Conservation (phyloP, 2,113 vertebrate species). For the Ceratotherium simum region DNA sequence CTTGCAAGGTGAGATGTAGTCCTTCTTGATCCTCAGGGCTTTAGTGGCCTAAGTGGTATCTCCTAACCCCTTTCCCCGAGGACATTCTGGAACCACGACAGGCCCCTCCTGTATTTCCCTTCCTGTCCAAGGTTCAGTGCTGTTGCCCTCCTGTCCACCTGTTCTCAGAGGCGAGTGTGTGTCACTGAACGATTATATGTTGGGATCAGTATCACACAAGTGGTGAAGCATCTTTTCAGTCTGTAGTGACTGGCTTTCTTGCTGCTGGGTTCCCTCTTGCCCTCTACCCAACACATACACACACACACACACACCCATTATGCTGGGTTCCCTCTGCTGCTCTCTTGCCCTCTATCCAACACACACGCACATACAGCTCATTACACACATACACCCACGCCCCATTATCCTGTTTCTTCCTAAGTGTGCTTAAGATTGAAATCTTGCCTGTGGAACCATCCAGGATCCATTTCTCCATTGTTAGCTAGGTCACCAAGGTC, state of each 20-base stretch:
- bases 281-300: not conserved
- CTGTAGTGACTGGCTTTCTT: not conserved
- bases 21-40: not conserved
- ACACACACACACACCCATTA: not conserved
- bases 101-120: not conserved
- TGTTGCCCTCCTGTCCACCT: not conserved
- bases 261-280: not conserved
- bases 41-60: not conserved
- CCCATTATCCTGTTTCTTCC: not conserved
- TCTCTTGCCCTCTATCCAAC: too few relatives aligned
- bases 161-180: not conserved
- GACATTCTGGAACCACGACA: not conserved
- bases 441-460: not conserved
- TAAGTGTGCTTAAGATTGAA: not conserved
- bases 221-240: not conserved
- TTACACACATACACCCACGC: too few relatives aligned
- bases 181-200: not conserved
- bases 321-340: too few relatives aligned
- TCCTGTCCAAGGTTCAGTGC: not conserved
- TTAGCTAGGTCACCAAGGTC: not conserved
- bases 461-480: not conserved
- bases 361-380: not conserved
- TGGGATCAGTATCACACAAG: not conserved
- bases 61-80: not conserved
- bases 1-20: constrained; percentile 91